A percentile compares a stretch with the other conserved stretches of the same genome.
These are phyloP conservation scores for Limnephilus marmoratus DNA, from an alignment of 2,888 invertebrate species.

Conservation along the genomic window DNA sequence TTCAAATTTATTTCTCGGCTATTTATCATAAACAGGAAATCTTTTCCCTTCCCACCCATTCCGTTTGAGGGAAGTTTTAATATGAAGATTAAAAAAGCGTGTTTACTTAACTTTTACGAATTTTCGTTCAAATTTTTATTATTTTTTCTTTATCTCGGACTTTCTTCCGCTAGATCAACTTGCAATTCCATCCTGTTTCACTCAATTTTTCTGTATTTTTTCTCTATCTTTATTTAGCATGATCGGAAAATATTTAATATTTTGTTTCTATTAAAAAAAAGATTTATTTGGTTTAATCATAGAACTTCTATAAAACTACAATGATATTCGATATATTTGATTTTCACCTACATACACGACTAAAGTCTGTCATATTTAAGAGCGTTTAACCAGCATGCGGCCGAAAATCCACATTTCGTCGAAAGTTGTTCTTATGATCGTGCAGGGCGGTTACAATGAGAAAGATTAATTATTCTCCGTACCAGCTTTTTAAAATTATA, in stretches of 20 bases:
- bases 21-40: background rate
- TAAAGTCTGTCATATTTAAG: background rate
- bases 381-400: no score
- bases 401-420: no score
- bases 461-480: no score
- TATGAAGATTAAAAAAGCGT: slow-evolving; percentile 11
- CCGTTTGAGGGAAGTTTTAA: background rate
- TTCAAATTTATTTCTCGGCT: background rate
- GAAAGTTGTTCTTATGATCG: no score
- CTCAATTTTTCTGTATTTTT: slow-evolving; percentile 55
- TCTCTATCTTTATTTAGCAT: slow-evolving; percentile 31
- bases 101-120: slow-evolving; percentile 55
- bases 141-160: slow-evolving; percentile 34
- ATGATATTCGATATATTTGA: background rate
- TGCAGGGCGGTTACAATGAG: no score
- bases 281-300: background rate
- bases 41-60: background rate
- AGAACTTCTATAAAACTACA: background rate
- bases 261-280: background rate
- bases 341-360: background rate
- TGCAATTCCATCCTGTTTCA: slow-evolving; percentile 44
- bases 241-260: background rate
- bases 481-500: no score
- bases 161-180: slow-evolving; percentile 59
- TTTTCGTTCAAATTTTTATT: slow-evolving; percentile 47